Conservation (phyloP, 2,888 invertebrate genomes). For the Drosophila flavopinicola region DNA sequence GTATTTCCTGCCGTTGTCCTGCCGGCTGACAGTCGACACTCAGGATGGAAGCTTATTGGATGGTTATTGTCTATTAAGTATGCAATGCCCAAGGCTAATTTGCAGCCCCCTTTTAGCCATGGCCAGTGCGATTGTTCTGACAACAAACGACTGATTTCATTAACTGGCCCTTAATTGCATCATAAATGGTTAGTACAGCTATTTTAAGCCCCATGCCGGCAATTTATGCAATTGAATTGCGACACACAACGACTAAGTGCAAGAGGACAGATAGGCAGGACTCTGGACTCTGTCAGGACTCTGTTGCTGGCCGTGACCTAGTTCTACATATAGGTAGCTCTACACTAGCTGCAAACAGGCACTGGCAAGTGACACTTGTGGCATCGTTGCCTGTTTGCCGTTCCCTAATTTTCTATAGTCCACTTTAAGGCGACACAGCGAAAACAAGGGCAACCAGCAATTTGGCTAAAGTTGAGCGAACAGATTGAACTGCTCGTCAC, state of each 20-base stretch:
- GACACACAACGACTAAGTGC: neutral
- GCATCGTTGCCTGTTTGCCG: slow-evolving; percentile 10
- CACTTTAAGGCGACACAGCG: slow-evolving; percentile 11
- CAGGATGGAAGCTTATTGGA: slow-evolving; percentile 4
- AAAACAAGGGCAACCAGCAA: slow-evolving; percentile 3
- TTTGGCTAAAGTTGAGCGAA: slow-evolving; percentile 8
- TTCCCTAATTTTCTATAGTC: slow-evolving; percentile 21
- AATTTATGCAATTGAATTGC: slow-evolving; percentile 37
- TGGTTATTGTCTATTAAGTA: slow-evolving; percentile 27
- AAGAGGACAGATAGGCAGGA: neutral
- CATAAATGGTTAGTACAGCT: slow-evolving; percentile 25
- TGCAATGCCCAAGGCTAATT: slow-evolving; percentile 25
- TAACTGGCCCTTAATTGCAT: slow-evolving; percentile 43
- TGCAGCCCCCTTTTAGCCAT: slow-evolving; percentile 1
- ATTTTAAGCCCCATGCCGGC: slow-evolving; percentile 16
- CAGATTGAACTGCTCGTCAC: slow-evolving; percentile 46
- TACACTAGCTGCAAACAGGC: neutral
- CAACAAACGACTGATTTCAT: slow-evolving; percentile 36
- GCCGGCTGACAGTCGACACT: neutral
- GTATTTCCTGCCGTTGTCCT: neutral
- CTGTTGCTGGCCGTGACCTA: slow-evolving; percentile 7
- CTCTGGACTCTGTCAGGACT: slow-evolving; percentile 1
- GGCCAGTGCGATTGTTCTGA: slow-evolving; percentile 14
- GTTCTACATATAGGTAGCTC: neutral
- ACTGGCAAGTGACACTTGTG: slow-evolving; percentile 23